A percentile compares a stretch with the other conserved stretches of the same genome.
These are phyloP conservation scores for Drosophila ambigua DNA, from an alignment of 1,140 invertebrate genomes.

Conservation along the genomic window DNA sequence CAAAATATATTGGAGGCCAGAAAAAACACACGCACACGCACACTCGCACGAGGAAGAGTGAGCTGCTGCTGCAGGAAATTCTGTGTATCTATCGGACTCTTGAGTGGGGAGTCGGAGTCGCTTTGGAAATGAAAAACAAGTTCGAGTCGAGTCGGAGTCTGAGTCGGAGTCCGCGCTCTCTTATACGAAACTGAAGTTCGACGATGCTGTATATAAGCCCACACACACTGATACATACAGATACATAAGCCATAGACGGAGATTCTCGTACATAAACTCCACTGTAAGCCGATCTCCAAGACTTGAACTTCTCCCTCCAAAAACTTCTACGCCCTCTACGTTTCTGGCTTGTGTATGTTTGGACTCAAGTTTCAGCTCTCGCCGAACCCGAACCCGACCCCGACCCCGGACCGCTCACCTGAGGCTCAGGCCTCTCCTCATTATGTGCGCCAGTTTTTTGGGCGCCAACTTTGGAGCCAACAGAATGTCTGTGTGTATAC, in stretches of 20 bases:
- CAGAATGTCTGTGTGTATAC: slow-evolving; percentile 26
- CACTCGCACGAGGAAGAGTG: background rate
- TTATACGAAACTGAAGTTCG: slow-evolving; percentile 50
- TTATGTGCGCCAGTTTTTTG: slow-evolving; percentile 63
- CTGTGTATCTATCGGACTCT: slow-evolving; percentile 69
- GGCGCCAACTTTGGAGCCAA: slow-evolving; percentile 51
- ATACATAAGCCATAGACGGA: slow-evolving; percentile 22
- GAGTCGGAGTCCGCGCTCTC: slow-evolving; percentile 27
- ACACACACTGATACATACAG: too few species aligned
- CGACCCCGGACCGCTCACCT: too few species aligned
- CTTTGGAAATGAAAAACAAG: slow-evolving; percentile 53
- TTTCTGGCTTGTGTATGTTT: slow-evolving; percentile 43
- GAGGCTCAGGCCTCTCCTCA: slow-evolving; percentile 26
- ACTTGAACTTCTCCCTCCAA: slow-evolving; percentile 13
- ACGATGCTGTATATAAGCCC: slow-evolving; percentile 26
- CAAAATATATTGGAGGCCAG: too few species aligned
- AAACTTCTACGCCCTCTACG: slow-evolving; percentile 35
- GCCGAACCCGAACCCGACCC: too few species aligned
- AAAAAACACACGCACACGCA: too few species aligned
- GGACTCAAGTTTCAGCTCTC: slow-evolving; percentile 55
- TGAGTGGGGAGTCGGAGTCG: background rate
- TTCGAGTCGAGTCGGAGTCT: slow-evolving; percentile 22
- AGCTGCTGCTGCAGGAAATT: slow-evolving; percentile 63
- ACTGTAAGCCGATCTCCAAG: slow-evolving; percentile 41
- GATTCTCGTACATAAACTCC: slow-evolving; percentile 29